phyloP scores from a whole-genome alignment of 2,113 vertebrate genomes.

The Amia ocellicauda region DNA sequence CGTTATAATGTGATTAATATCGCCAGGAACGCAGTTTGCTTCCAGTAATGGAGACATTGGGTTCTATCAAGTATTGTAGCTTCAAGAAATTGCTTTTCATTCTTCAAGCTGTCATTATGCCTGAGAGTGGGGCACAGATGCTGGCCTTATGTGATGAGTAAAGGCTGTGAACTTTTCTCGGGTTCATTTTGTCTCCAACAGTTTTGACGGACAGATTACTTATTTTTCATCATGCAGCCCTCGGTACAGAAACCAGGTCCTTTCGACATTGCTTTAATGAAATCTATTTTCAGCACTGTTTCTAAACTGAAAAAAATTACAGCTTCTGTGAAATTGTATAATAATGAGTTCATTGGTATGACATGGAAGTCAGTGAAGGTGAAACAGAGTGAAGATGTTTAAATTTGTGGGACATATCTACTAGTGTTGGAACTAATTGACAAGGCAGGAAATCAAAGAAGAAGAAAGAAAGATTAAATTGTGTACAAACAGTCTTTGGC shows the following conservation, averaged over 20 bases:
- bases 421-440: background rate
- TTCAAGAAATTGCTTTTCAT: constrained; percentile 34
- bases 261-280: background rate
- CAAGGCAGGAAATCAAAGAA: background rate
- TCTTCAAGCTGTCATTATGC: constrained; percentile 26
- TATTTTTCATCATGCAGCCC: constrained; percentile 5
- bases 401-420: background rate
- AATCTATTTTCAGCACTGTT: background rate
- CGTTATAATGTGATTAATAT: constrained; percentile 23
- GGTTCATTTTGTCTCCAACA: background rate
- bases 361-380: background rate
- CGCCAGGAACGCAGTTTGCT: constrained; percentile 21
- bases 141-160: background rate
- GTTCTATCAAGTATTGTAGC: constrained; percentile 26
- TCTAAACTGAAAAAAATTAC: constrained; percentile 1
- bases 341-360: constrained; percentile 1
- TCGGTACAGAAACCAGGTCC: background rate
- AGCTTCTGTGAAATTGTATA: background rate
- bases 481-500: background rate
- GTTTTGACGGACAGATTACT: constrained; percentile 9
- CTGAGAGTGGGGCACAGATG: constrained; percentile 9
- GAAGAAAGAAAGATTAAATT: background rate
- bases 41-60: constrained; percentile 29
- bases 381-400: background rate
- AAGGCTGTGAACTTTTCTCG: background rate